Percentiles rank a stretch among this genome's conserved stretches.
These are phyloP conservation scores for Gonatopus flavifemur DNA, from an alignment of 1,140 invertebrate species.

Conservation along the genomic window DNA sequence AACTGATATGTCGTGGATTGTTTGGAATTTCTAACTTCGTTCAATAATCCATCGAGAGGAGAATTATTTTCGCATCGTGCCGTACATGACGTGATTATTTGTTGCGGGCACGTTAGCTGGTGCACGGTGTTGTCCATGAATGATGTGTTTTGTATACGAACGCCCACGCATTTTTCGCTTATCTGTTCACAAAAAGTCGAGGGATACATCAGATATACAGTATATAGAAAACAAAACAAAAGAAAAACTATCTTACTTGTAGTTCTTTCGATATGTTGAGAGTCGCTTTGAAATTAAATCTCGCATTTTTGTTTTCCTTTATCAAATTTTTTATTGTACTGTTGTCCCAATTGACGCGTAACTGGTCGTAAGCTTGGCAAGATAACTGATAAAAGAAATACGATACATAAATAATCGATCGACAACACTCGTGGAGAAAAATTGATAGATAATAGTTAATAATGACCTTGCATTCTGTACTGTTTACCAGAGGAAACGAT, in stretches of 20 bases:
- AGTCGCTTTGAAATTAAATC: conserved; percentile 33
- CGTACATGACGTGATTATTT: conserved; percentile 31
- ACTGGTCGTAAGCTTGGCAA: conserved; percentile 26
- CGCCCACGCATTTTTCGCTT: conserved; percentile 30
- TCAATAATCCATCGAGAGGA: conserved; percentile 45
- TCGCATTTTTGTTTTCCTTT: too few species aligned
- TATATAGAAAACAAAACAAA: background rate
- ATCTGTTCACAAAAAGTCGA: too few species aligned
- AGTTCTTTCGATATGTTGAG: conserved; percentile 37
- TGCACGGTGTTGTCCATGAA: conserved; percentile 45
- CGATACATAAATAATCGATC: too few species aligned
- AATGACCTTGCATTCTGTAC: too few species aligned
- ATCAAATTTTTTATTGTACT: too few species aligned
- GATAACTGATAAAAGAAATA: conserved; percentile 15
- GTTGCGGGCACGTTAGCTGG: conserved; percentile 52
- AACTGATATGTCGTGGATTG: conserved; percentile 61
- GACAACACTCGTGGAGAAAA: too few species aligned
- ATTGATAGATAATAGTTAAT: too few species aligned
- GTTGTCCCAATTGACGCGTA: too few species aligned
- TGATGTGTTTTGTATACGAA: conserved; percentile 44
- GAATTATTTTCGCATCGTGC: conserved; percentile 39
- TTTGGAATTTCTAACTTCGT: conserved; percentile 32
- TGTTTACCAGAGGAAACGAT: too few species aligned
- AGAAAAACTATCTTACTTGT: conserved; percentile 24
- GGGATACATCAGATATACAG: too few species aligned